phyloP scores from a whole-genome alignment of 2,888 invertebrate species.

The Diaprepes abbreviatus region DNA sequence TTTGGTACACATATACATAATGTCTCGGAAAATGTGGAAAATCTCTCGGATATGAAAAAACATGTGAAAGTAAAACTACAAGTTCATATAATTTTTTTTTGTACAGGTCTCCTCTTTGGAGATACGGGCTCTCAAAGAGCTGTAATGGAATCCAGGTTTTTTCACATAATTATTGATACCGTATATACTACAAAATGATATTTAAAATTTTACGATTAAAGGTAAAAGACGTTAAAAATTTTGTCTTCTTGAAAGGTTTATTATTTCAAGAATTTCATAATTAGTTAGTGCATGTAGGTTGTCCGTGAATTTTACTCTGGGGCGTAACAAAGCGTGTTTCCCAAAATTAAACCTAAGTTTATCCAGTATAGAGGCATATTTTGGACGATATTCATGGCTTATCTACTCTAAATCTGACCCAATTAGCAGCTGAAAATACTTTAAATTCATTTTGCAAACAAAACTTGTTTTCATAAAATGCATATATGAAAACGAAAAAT shows the following conservation, averaged over 20 bases:
- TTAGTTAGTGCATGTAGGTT: slow-evolving; percentile 1
- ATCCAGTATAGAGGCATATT: slow-evolving; percentile 6
- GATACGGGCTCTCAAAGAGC: too few species aligned
- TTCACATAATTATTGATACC: too few species aligned
- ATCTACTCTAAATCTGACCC: neutral
- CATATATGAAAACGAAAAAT: neutral
- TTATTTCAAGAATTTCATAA: slow-evolving; percentile 5
- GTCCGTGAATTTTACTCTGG: slow-evolving; percentile 14
- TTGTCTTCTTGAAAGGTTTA: neutral
- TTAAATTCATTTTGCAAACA: slow-evolving; percentile 3
- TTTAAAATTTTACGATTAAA: too few species aligned
- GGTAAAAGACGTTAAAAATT: too few species aligned
- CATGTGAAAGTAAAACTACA: too few species aligned
- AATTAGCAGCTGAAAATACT: slow-evolving; percentile 1
- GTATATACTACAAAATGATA: too few species aligned
- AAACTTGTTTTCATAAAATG: neutral
- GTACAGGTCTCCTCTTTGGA: too few species aligned
- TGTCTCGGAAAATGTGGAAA: too few species aligned
- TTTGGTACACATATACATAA: too few species aligned
- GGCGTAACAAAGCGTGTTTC: slow-evolving; percentile 12
- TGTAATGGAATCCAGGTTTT: too few species aligned
- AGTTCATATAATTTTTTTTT: too few species aligned
- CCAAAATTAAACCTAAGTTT: slow-evolving; percentile 15
- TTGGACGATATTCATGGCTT: neutral
- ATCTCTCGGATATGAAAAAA: too few species aligned